These are phyloP conservation scores for Galerucella nymphaeae DNA, from an alignment of 2,888 invertebrate genomes.

Conservation along the genomic window DNA sequence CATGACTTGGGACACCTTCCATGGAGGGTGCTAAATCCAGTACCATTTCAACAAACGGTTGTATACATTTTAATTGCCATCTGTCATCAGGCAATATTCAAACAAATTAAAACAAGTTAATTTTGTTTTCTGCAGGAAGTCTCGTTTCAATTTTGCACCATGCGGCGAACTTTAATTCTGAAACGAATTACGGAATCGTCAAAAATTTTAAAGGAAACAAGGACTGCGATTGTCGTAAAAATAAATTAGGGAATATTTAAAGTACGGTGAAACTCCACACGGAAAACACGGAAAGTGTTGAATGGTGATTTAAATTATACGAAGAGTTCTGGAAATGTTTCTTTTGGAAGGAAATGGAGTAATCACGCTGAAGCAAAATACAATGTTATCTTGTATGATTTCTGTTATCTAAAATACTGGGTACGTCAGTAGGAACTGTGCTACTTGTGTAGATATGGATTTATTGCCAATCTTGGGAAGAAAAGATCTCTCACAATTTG, in stretches of 20 bases:
- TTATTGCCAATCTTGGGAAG: too few species aligned
- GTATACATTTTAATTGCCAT: constrained; percentile 53
- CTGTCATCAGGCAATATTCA: constrained; percentile 50
- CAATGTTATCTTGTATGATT: too few species aligned
- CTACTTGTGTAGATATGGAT: too few species aligned
- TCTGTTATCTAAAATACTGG: too few species aligned
- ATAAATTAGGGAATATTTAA: constrained; percentile 23
- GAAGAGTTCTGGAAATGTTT: not conserved
- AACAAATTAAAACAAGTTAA: constrained; percentile 53
- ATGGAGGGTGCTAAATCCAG: constrained; percentile 3
- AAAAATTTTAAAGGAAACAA: constrained; percentile 34
- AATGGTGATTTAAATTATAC: not conserved
- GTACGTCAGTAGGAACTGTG: too few species aligned
- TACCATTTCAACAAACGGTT: constrained; percentile 51
- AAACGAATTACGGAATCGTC: constrained; percentile 37
- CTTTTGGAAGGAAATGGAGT: not conserved
- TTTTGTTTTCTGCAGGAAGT: constrained; percentile 53
- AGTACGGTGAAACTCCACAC: not conserved
- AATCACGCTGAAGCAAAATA: too few species aligned
- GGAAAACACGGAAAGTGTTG: not conserved
- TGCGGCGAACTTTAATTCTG: constrained; percentile 56
- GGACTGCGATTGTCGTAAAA: constrained; percentile 29
- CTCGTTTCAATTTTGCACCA: constrained; percentile 50
- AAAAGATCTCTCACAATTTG: too few species aligned
- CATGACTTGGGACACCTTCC: not conserved